Conservation (phyloP, 1,140 invertebrate genomes). For the Cydia splendana region DNA sequence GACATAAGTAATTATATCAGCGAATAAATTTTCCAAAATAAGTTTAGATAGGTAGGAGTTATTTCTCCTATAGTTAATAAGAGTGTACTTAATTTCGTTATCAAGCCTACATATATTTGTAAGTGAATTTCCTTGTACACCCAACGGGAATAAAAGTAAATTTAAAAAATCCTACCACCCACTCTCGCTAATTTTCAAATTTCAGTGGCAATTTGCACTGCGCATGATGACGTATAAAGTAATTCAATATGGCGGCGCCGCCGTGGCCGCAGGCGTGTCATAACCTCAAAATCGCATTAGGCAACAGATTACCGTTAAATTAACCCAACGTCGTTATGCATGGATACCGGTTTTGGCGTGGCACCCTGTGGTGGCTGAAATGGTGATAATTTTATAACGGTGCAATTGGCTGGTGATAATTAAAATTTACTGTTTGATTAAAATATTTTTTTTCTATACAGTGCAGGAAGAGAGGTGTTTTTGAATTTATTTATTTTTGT, state of each 20-base stretch:
- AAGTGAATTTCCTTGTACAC: no score
- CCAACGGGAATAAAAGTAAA: no score
- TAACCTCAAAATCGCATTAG: constrained; percentile 57
- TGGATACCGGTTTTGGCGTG: neutral
- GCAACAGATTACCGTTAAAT: constrained; percentile 39
- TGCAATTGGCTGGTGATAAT: neutral
- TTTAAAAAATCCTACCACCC: neutral
- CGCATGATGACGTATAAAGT: constrained; percentile 46
- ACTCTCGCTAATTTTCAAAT: constrained; percentile 34
- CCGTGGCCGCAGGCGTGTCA: constrained; percentile 51
- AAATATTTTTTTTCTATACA: neutral
- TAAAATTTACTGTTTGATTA: neutral
- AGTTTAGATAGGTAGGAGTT: no score
- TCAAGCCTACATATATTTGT: no score
- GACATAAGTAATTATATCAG: no score
- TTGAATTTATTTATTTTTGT: no score
- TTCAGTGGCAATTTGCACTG: constrained; percentile 42
- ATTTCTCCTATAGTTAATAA: no score
- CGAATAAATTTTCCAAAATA: no score
- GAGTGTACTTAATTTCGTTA: no score
- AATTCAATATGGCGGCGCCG: constrained; percentile 47
- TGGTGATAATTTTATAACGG: constrained; percentile 1
- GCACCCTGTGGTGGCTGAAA: neutral
- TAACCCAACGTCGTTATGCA: constrained; percentile 28
- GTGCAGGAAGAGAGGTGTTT: no score